Conservation (phyloP, 2,797 vertebrate species). For the Alectoris magna region DNA sequence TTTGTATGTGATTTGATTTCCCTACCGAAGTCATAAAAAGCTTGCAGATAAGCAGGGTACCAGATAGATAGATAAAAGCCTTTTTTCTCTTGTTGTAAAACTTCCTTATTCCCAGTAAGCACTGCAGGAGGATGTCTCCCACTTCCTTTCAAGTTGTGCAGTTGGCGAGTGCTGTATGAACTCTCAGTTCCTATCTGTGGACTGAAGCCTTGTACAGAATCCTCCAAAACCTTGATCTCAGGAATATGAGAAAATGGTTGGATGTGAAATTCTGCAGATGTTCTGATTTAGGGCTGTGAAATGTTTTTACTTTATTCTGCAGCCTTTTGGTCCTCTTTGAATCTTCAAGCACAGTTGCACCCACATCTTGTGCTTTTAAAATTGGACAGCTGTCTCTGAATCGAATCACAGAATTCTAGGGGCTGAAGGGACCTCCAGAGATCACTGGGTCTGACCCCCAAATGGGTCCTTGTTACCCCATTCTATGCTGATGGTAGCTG, state of each 20-base stretch:
- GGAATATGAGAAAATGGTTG: constrained; percentile 32
- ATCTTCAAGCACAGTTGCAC: rapidly evolving
- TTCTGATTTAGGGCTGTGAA: background rate
- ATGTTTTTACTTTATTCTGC: constrained; percentile 38
- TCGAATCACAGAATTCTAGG: background rate
- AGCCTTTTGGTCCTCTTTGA: background rate
- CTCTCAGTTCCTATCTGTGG: constrained; percentile 51
- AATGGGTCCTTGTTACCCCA: rapidly evolving
- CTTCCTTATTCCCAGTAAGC: constrained; percentile 26
- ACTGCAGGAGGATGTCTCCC: constrained; percentile 46
- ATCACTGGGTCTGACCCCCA: too few species aligned
- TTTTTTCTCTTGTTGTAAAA: constrained; percentile 32
- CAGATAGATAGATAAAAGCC: constrained; percentile 33
- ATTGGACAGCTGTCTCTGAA: background rate
- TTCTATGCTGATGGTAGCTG: background rate
- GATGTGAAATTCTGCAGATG: constrained; percentile 53
- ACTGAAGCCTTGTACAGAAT: constrained; percentile 23
- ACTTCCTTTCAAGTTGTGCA: constrained; percentile 38
- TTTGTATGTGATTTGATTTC: constrained; percentile 9
- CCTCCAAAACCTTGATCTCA: constrained; percentile 52
- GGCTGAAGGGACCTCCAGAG: too few species aligned
- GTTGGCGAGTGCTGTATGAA: constrained; percentile 26
- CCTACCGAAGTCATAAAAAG: constrained; percentile 42
- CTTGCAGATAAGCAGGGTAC: constrained; percentile 30
- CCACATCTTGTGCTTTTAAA: background rate